Base-by-base conservation (phyloP, 1,140 invertebrate species). In the Luehdorfia chinensis region DNA sequence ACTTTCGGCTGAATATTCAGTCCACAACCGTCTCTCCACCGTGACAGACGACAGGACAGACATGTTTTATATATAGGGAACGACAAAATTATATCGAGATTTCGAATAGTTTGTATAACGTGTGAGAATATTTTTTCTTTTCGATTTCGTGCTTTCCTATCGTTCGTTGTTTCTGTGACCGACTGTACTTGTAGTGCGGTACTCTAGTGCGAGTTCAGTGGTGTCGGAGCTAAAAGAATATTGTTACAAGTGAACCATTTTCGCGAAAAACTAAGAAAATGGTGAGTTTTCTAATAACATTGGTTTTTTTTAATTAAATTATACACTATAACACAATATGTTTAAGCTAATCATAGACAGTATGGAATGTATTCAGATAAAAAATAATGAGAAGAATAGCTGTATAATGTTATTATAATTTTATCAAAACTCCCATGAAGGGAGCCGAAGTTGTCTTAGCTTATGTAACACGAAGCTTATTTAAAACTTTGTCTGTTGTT, bases 21-120 rank as follows among this genome's bases (percentile, higher is more conserved):
- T 80, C 74, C 75, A 73, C 61, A 52, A 72, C 68, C 71, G 79
- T 75, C 77, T 76, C 53, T 73, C 72, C 53, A 45, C 19, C 41
- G 61, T 55, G 68, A 73, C 75, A 79, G 75, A 75, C 79, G 75
- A 69, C 39, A 71, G 73, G 70, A 77, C 75, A 63, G 67, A 56
- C 52, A 72, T 68, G 71, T 53, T 64, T 66, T 43, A 30, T 64
- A 57, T 66, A 50, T 66, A 65, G 48, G 50, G 49, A 61, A 37
- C 32, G 28, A 66, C 58, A 50, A 50, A 48, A 58, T 57, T 54
- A 52, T 63, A 52, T 47, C 36, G 47, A 34, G 32, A 52, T 36
- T 30, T 28, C 57, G 57, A 55, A 50, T 63, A 57, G 57, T 60
- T 56, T 58, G 44, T 60, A 55, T 48, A 36, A 45, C 19, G 36